These are phyloP conservation scores for Anolis apletophallus DNA, from an alignment of 2,797 vertebrate genomes.

Conservation along the genomic window DNA sequence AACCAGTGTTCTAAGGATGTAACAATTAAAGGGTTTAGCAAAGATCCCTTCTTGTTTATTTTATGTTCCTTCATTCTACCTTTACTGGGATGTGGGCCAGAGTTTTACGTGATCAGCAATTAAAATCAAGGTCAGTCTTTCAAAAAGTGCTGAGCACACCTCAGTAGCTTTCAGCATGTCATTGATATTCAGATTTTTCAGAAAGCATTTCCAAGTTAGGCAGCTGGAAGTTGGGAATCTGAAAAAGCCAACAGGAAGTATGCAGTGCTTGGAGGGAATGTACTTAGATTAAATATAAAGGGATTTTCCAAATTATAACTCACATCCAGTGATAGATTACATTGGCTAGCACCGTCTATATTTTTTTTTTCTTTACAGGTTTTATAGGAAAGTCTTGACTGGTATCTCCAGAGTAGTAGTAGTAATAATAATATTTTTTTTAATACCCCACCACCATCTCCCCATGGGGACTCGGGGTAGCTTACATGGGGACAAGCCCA, in stretches of 20 bases:
- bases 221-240: neutral
- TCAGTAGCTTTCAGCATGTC: neutral
- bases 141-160: slow-evolving; percentile 1
- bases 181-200: neutral
- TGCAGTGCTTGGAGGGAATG: neutral
- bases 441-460: no score
- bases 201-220: neutral
- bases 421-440: no score
- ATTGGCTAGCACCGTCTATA: neutral
- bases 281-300: neutral
- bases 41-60: neutral
- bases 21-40: neutral
- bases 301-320: neutral
- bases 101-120: neutral
- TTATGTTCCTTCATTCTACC: neutral
- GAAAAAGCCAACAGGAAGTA: neutral
- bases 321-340: neutral
- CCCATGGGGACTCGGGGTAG: no score
- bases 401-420: neutral
- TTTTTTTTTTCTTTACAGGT: neutral
- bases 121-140: slow-evolving; percentile 6
- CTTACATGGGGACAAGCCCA: no score
- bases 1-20: no score
- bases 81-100: neutral
- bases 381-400: neutral